phyloP scores from a whole-genome alignment of 2,113 vertebrate species.

The Nerophis lumbriciformis region DNA sequence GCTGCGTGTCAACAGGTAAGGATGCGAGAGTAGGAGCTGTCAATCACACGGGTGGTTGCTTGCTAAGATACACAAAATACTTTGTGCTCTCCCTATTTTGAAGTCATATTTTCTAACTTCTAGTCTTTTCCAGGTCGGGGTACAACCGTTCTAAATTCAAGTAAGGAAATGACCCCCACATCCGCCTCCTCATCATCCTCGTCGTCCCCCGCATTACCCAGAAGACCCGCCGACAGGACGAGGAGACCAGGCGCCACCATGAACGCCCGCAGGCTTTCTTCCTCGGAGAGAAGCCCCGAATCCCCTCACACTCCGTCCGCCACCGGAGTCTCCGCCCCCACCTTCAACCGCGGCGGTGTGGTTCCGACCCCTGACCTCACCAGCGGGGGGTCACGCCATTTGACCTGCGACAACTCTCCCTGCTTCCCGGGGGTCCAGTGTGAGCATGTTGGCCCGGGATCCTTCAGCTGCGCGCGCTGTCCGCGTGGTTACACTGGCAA shows the following conservation, averaged over 20 bases:
- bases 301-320: neutral
- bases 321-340: constrained; percentile 25
- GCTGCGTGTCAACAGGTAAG: constrained; percentile 57
- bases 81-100: constrained; percentile 22
- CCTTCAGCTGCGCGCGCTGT: constrained; percentile 74
- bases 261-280: constrained; percentile 21
- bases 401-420: constrained; percentile 70
- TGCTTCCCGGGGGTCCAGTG: constrained; percentile 80
- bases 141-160: constrained; percentile 26
- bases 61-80: neutral
- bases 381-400: constrained; percentile 13
- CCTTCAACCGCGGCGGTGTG: constrained; percentile 21
- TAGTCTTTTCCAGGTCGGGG: constrained; percentile 64
- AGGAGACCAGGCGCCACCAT: constrained; percentile 28
- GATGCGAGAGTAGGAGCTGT: neutral
- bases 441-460: constrained; percentile 60
- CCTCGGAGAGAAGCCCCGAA: constrained; percentile 31
- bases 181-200: constrained; percentile 37
- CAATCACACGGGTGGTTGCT: too few relatives aligned
- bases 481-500: constrained; percentile 79
- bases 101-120: constrained; percentile 59
- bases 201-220: constrained; percentile 29
- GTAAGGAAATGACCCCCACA: constrained; percentile 20
- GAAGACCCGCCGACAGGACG: constrained; percentile 22
- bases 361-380: constrained; percentile 38